phyloP scores from a whole-genome alignment of 2,888 invertebrate genomes.

The Sphaeridia pumilis region DNA sequence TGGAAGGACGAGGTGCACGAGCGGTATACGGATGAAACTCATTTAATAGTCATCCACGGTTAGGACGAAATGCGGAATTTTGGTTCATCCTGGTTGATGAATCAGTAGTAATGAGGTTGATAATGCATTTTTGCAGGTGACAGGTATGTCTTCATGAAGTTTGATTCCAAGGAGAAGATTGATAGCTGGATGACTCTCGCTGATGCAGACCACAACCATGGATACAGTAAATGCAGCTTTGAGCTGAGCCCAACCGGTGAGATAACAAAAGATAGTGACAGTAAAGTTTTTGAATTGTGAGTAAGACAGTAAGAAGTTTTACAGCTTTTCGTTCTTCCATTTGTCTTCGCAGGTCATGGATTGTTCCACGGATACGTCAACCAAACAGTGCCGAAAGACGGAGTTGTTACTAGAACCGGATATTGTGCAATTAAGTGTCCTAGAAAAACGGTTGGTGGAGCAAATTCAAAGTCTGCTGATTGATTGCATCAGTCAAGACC shows the following conservation, averaged over 20 bases:
- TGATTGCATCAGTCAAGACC: neutral
- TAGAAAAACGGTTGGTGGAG: conserved; percentile 49
- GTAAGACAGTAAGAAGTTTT: neutral
- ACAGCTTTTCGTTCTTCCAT: neutral
- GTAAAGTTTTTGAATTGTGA: neutral
- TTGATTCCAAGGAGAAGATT: conserved; percentile 50
- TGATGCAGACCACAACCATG: conserved; percentile 72
- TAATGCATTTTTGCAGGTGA: conserved; percentile 49
- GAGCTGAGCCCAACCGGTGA: conserved; percentile 50
- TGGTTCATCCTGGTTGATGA: too few relatives aligned
- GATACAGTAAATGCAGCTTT: conserved; percentile 56
- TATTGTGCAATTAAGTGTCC: conserved; percentile 67
- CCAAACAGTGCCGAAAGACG: conserved; percentile 65
- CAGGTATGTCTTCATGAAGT: conserved; percentile 61
- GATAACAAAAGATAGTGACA: conserved; percentile 33
- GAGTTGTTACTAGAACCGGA: conserved; percentile 61
- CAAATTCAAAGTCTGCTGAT: neutral
- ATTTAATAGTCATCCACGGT: conserved; percentile 16
- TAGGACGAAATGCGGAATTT: too few relatives aligned
- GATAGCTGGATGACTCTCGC: conserved; percentile 60
- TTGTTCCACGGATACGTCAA: conserved; percentile 60
- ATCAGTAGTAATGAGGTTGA: too few relatives aligned
- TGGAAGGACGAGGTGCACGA: conserved; percentile 58
- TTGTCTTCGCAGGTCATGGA: conserved; percentile 48
- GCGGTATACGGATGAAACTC: conserved; percentile 47